These are phyloP conservation scores for Heliconius congener DNA, from an alignment of 1,140 invertebrate species.

Conservation along the genomic window DNA sequence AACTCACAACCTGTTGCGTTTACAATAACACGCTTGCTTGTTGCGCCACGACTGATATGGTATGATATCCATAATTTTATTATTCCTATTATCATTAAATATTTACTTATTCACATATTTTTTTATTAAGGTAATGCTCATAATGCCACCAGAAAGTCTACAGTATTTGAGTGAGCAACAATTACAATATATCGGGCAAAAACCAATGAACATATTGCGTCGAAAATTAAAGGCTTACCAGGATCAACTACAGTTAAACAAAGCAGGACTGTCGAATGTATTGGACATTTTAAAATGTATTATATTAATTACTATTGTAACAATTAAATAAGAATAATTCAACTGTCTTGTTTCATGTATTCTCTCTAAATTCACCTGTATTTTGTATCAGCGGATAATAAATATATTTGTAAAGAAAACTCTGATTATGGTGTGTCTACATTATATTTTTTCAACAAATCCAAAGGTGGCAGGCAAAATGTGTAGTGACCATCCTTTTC, in stretches of 20 bases:
- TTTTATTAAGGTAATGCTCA: constrained; percentile 56
- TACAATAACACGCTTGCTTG: no score
- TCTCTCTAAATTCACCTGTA: no score
- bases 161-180: constrained; percentile 58
- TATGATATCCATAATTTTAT: not conserved
- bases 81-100: not conserved
- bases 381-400: no score
- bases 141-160: constrained; percentile 55
- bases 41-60: no score
- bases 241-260: constrained; percentile 37
- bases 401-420: not conserved
- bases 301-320: constrained; percentile 12
- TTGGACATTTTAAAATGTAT: constrained; percentile 7
- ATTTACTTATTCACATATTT: not conserved
- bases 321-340: not conserved
- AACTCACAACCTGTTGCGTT: no score
- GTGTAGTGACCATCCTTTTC: constrained; percentile 52
- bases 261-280: not conserved
- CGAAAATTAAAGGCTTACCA: constrained; percentile 54
- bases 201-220: constrained; percentile 56
- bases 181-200: constrained; percentile 52
- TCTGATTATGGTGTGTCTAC: constrained; percentile 14
- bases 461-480: constrained; percentile 58
- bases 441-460: constrained; percentile 46
- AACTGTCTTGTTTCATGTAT: no score